A percentile compares a stretch with the other conserved stretches of the same genome.
Conservation (phyloP, 2,797 vertebrate species). For the Falco novaeseelandiae region DNA sequence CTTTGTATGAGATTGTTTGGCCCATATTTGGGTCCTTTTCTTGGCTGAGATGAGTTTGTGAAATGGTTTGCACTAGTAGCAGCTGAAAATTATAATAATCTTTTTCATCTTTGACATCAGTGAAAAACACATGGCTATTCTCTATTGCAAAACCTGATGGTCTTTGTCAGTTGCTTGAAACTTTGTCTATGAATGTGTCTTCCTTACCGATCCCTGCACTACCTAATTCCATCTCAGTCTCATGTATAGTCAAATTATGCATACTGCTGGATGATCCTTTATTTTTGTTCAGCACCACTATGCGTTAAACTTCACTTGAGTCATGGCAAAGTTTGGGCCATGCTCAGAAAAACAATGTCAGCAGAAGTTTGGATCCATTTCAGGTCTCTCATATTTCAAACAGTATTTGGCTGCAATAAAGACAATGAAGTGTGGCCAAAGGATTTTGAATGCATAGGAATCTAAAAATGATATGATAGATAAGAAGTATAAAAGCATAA, state of each 20-base stretch:
- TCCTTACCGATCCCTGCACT: background rate
- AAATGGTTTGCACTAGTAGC: slow-evolving; percentile 6
- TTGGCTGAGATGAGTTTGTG: background rate
- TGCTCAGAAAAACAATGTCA: background rate
- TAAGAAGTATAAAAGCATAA: background rate
- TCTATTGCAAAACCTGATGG: slow-evolving; percentile 9
- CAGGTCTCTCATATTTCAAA: background rate
- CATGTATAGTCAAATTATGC: background rate
- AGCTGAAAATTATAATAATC: slow-evolving; percentile 42
- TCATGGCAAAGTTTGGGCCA: background rate
- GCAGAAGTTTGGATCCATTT: background rate
- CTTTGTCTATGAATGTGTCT: background rate
- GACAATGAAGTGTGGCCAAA: background rate
- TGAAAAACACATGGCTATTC: background rate
- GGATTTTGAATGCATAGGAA: background rate
- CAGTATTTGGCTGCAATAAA: background rate
- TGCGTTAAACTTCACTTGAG: background rate
- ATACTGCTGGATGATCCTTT: background rate
- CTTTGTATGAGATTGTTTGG: background rate
- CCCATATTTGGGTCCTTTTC: background rate
- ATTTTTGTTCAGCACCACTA: background rate
- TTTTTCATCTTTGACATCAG: slow-evolving; percentile 43
- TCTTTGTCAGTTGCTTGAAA: slow-evolving; percentile 14
- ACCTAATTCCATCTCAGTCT: background rate
- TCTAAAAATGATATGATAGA: background rate